Evolutionary conservation across 1,140 invertebrate species (phyloP).

Genomic region (Galleria mellonella): DNA sequence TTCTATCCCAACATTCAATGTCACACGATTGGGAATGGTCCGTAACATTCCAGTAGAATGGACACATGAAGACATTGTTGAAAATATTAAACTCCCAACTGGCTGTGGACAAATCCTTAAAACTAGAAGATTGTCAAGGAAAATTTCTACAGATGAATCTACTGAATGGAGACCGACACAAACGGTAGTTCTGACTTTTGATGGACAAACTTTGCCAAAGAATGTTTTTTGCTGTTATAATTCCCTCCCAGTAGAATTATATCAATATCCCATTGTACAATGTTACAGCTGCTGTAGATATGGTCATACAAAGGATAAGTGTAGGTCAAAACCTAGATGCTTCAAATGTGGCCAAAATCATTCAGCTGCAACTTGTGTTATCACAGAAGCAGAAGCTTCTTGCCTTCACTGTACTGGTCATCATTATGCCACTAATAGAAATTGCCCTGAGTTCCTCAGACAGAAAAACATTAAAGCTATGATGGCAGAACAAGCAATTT

Average conservation of each 20-base stretch:
- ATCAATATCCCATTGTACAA: conserved; percentile 10
- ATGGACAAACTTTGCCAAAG: conserved; percentile 10
- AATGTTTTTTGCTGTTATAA: conserved; percentile 2
- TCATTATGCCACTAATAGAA: neutral
- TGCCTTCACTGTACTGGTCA: neutral
- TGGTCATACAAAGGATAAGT: neutral
- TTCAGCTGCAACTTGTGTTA: neutral
- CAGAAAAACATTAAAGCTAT: neutral
- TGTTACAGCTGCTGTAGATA: conserved; percentile 16
- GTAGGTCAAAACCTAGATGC: neutral
- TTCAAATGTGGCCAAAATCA: neutral
- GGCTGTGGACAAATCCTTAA: conserved; percentile 10
- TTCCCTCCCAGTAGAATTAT: conserved; percentile 5
- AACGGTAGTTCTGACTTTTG: conserved; percentile 9
- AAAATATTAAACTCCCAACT: conserved; percentile 4
- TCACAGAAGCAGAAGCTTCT: neutral
- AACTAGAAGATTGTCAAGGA: conserved; percentile 2
- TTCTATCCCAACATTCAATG: conserved; percentile 7
- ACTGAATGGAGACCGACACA: conserved; percentile 1
- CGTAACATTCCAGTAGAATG: conserved; percentile 5
- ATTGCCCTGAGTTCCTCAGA: neutral
- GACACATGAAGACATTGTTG: conserved; percentile 1
- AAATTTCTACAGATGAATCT: neutral
- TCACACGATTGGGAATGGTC: conserved; percentile 5
- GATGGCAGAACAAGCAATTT: neutral